Evolutionary conservation across 2,888 invertebrate genomes (phyloP).

Genomic region (Rotaria macrura): DNA sequence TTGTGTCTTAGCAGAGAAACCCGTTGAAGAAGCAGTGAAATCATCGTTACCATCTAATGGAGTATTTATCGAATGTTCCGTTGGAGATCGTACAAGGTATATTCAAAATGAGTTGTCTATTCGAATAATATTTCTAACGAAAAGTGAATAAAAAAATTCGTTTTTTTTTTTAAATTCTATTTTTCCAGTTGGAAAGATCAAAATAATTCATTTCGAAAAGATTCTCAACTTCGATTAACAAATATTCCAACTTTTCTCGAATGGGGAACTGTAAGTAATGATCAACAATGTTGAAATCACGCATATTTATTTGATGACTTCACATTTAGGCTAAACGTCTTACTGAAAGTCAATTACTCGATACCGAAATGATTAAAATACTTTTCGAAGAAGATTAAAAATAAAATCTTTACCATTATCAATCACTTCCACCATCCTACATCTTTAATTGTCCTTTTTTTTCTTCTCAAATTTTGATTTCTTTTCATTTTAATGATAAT

Average conservation of each 20-base stretch:
- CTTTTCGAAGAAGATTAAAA: not conserved
- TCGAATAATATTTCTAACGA: not conserved
- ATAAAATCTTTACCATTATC: not conserved
- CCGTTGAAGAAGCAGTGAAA: not conserved
- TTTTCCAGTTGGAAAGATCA: not conserved
- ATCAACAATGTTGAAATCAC: not conserved
- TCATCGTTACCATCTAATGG: not conserved
- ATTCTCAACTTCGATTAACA: not conserved
- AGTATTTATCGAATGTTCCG: not conserved
- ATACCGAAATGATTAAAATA: not conserved
- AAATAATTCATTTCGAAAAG: not conserved
- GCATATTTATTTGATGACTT: not conserved
- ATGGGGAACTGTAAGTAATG: not conserved
- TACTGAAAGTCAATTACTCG: not conserved
- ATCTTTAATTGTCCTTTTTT: not conserved
- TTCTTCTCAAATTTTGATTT: too few species aligned
- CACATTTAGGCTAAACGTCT: not conserved
- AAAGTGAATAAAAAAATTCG: not conserved
- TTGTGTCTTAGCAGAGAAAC: not conserved
- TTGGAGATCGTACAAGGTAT: slow-evolving; percentile 13
- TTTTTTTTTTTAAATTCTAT: too few species aligned
- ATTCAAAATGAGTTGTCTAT: not conserved
- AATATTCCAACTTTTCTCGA: not conserved
- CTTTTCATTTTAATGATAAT: too few species aligned
- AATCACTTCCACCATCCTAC: not conserved